Evolutionary conservation across 2,888 invertebrate genomes (phyloP).

Genomic region (Phengaris arion): DNA sequence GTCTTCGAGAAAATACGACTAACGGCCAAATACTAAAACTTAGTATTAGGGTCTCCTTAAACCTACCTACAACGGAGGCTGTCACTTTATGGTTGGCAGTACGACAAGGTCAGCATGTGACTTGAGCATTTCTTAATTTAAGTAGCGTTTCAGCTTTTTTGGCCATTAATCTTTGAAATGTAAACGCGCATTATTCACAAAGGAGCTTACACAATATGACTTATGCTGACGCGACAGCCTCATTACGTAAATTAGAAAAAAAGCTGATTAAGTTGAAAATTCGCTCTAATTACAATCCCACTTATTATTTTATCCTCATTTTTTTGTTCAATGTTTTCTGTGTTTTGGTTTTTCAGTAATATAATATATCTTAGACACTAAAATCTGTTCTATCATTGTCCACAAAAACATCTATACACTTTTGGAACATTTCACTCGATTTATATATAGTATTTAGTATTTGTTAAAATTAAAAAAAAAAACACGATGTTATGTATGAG

Average conservation of each 20-base stretch:
- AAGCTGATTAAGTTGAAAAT: constrained; percentile 43
- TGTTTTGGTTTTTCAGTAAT: constrained; percentile 14
- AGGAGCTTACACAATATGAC: background rate
- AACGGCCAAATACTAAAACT: too few relatives aligned
- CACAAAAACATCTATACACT: too few relatives aligned
- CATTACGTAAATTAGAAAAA: constrained; percentile 38
- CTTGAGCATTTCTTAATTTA: background rate
- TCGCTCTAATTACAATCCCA: constrained; percentile 53
- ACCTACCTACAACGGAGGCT: too few relatives aligned
- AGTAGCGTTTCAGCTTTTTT: background rate
- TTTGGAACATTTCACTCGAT: too few relatives aligned
- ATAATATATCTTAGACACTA: too few relatives aligned
- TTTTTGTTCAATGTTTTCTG: constrained; percentile 24
- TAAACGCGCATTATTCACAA: background rate
- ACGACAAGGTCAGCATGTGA: background rate
- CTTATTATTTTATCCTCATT: constrained; percentile 39
- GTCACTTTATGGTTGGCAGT: background rate
- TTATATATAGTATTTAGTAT: too few relatives aligned
- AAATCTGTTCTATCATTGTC: too few relatives aligned
- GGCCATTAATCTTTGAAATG: background rate
- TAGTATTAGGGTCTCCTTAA: too few relatives aligned
- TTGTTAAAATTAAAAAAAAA: too few relatives aligned
- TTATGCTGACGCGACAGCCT: constrained; percentile 39
- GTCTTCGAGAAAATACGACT: too few relatives aligned
- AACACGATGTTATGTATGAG: too few relatives aligned